Conservation (phyloP, 2,113 vertebrate genomes). For the Centropristis striata region DNA sequence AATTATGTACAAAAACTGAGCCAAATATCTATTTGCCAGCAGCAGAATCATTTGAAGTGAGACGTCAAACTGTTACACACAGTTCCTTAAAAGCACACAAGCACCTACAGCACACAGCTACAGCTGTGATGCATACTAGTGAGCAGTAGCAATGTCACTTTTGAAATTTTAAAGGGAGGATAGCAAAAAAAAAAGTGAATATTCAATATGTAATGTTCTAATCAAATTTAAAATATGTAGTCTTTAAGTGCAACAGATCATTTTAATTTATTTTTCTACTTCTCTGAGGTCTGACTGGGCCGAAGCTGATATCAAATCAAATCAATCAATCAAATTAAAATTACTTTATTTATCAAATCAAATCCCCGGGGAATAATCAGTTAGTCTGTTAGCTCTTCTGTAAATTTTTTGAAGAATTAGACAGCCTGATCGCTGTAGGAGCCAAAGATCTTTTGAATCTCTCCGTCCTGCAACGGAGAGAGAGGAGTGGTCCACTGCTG, state of each 20-base stretch:
- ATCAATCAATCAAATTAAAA: too few species aligned
- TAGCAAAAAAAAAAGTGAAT: background rate
- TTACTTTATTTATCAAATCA: too few species aligned
- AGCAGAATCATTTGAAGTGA: slow-evolving; percentile 3
- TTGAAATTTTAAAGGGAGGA: too few species aligned
- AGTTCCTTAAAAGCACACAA: background rate
- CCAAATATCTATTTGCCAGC: slow-evolving; percentile 6
- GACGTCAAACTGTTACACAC: background rate
- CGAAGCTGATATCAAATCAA: background rate
- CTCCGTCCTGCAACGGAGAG: too few species aligned
- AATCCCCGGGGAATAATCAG: too few species aligned
- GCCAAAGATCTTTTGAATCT: too few species aligned
- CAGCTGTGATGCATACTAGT: background rate
- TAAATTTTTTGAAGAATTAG: too few species aligned
- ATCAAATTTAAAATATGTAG: background rate
- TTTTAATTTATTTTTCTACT: background rate
- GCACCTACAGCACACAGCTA: background rate
- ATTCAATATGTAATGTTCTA: background rate
- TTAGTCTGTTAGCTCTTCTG: too few species aligned
- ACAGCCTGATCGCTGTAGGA: too few species aligned
- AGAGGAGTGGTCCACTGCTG: too few species aligned
- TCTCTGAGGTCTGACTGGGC: background rate
- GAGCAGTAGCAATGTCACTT: background rate
- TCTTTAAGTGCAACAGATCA: background rate
- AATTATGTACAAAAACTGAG: too few species aligned